Percentiles rank a stretch among this genome's conserved stretches.
Evolutionary conservation across 2,797 vertebrate species (phyloP).

Genomic region (Geotria australis): DNA sequence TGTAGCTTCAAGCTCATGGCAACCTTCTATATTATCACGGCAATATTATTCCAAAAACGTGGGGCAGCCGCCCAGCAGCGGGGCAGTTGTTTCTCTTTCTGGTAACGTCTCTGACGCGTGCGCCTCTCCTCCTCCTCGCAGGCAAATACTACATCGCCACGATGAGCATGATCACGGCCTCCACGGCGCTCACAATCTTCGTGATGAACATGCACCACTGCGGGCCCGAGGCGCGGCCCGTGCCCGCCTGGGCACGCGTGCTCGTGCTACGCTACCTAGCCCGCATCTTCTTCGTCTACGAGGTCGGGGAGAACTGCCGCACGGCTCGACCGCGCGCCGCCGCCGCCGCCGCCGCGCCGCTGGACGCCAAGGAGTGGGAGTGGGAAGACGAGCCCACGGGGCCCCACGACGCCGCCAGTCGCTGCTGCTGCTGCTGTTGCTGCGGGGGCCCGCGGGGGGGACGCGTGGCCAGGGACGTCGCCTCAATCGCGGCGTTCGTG

Average conservation of each 20-base stretch:
- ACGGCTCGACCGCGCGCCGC: slow-evolving; percentile 6
- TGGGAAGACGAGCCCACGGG: slow-evolving; percentile 12
- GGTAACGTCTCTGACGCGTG: no score
- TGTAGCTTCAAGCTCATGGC: no score
- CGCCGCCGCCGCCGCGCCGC: no score
- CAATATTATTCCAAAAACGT: no score
- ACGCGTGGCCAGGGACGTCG: slow-evolving; percentile 40
- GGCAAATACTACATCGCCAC: slow-evolving; percentile 96
- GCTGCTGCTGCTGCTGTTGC: slow-evolving; percentile 14
- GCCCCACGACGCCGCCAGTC: slow-evolving; percentile 13
- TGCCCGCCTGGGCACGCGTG: slow-evolving; percentile 69
- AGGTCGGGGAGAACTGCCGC: slow-evolving; percentile 74
- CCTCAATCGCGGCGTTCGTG: slow-evolving; percentile 68
- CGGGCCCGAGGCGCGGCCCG: slow-evolving; percentile 65
- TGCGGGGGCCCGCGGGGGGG: background rate
- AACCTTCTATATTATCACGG: no score
- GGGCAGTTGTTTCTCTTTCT: no score
- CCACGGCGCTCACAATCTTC: slow-evolving; percentile 78
- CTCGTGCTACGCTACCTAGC: slow-evolving; percentile 88
- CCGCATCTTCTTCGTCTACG: slow-evolving; percentile 71
- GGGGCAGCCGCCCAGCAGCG: no score
- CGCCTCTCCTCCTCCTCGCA: slow-evolving; percentile 6
- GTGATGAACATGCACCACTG: slow-evolving; percentile 97
- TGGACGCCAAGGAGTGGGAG: slow-evolving; percentile 4
- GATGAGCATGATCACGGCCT: slow-evolving; percentile 93